Evolutionary conservation across 2,113 vertebrate species (phyloP).

Genomic region (Nematolebias whitei): DNA sequence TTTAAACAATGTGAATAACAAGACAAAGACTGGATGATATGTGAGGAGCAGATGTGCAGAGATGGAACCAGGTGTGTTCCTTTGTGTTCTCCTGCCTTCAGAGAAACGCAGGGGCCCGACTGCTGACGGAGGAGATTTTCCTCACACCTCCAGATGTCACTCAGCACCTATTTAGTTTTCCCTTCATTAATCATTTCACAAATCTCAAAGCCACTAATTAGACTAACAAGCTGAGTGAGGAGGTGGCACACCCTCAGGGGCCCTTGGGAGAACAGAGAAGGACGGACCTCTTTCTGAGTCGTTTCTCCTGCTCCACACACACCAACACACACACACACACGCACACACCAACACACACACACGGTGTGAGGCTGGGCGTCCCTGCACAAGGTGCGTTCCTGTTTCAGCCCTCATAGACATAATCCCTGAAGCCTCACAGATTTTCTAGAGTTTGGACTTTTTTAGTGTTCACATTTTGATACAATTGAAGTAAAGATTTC

Average conservation of each 20-base stretch:
- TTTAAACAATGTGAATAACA: too few relatives aligned
- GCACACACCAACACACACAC: neutral
- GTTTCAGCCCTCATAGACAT: neutral
- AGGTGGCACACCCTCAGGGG: conserved; percentile 33
- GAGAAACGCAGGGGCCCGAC: conserved; percentile 5
- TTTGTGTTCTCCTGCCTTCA: neutral
- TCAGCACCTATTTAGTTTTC: conserved; percentile 21
- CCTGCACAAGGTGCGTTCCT: neutral
- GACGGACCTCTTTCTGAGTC: conserved; percentile 17
- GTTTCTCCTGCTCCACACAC: conserved; percentile 18
- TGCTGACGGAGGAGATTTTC: neutral
- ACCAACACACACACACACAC: neutral
- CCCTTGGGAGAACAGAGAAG: conserved; percentile 15
- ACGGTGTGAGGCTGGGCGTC: neutral
- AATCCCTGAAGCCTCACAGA: neutral
- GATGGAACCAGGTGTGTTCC: neutral
- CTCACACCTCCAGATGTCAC: conserved; percentile 17
- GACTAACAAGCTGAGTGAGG: conserved; percentile 36
- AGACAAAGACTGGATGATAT: too few relatives aligned
- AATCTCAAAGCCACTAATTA: conserved; percentile 51
- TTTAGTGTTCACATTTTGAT: neutral
- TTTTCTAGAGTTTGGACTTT: too few relatives aligned
- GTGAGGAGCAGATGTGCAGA: neutral
- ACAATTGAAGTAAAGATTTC: neutral
- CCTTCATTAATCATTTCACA: conserved; percentile 54